A percentile compares a stretch with the other conserved stretches of the same genome.
Conservation (phyloP, 2,888 invertebrate genomes). For the Mythimna loreyi region DNA sequence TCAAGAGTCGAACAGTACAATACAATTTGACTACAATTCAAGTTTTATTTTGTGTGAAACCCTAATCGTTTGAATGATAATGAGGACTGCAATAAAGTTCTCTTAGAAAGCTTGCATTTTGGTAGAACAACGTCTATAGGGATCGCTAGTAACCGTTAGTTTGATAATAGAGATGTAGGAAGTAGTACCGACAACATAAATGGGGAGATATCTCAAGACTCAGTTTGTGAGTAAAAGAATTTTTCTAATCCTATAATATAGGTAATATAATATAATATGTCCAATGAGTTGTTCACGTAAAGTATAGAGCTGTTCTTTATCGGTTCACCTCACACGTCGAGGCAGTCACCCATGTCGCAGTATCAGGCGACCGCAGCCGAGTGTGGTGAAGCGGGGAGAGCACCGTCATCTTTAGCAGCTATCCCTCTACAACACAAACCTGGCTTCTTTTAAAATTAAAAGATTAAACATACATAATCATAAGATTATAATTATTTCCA, state of each 20-base stretch:
- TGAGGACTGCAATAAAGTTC: too few relatives aligned
- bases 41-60: not conserved
- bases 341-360: constrained; percentile 35
- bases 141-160: too few relatives aligned
- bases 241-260: constrained; percentile 12
- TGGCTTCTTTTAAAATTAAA: constrained; percentile 7
- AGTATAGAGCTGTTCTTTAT: constrained; percentile 18
- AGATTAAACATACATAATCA: constrained; percentile 14
- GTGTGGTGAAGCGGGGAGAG: constrained; percentile 28
- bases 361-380: constrained; percentile 21
- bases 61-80: too few relatives aligned
- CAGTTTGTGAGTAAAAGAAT: not conserved
- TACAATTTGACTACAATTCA: too few relatives aligned
- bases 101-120: too few relatives aligned
- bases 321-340: constrained; percentile 17
- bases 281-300: constrained; percentile 8
- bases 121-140: too few relatives aligned
- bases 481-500: constrained; percentile 18
- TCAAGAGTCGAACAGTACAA: too few relatives aligned
- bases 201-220: not conserved
- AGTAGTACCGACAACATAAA: not conserved
- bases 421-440: not conserved
- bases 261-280: too few relatives aligned
- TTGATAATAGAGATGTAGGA: not conserved
- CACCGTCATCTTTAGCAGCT: constrained; percentile 8